Evolutionary conservation across 1,140 invertebrate species (phyloP), one percentile per base, ranked within the genome.

Genomic region (Conus betulinus): DNA sequence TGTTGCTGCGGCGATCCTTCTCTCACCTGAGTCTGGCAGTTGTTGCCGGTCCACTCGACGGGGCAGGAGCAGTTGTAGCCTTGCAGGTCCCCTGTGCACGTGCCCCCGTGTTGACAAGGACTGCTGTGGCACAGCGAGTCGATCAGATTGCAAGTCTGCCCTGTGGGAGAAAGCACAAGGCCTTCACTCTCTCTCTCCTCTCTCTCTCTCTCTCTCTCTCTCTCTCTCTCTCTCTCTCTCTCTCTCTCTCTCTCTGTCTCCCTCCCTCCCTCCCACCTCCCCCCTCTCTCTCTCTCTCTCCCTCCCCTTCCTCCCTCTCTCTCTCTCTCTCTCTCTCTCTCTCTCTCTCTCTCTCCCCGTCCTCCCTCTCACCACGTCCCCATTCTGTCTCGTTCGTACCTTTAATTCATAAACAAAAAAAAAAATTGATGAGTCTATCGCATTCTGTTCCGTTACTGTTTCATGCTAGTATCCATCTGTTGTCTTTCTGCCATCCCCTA

Each of bases 241-340:
- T 5, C 78, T 79, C 78, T 5, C 78, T 79, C 78, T 5, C 78
- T 79, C 78, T 5, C 78, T 3, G 3, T 5, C 5, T 79, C 78
- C 23, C 78, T 79, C 3, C 23, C 78, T 79, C 78, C 5, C 78
- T 79, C 78, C 23, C n/a, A n/a, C 23, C 78, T 79, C 3, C 23
- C 78, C 78, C 5, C 78, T 79, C 78, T 5, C 78, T 79, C 78
- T 79, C 78, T 79, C 78, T 79, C 78, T 79, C 78, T 79, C 3
- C 5, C 78, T 79, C 78, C 23, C 78, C 23, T 13, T 4, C 17
- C 60, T 63, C 60, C 23, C 78, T 79, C 78, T 5, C 5, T 79
- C 78, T 3, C 51, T 79, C 25, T 5, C 51, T 3, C 78, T 5
- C 4, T 79, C 51, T 79, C 51, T 5, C 51, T 13, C 3, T 1